Evolutionary conservation across 2,113 vertebrate genomes (phyloP), one percentile per base, ranked within the genome.

Genomic region (Hucho hucho): DNA sequence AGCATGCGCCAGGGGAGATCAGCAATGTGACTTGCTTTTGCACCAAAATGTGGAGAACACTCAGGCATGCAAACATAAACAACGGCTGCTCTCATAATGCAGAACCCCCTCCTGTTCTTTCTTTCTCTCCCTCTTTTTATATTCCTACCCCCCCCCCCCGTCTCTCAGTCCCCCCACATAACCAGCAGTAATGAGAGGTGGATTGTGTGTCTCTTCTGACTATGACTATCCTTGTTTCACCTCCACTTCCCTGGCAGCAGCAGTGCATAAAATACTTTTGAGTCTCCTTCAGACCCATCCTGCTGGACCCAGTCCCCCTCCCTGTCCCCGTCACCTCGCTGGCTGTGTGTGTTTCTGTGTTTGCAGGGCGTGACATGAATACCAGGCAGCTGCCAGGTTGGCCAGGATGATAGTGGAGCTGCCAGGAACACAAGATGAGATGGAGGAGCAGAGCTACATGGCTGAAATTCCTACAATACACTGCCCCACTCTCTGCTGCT

Each of bases 31-130:
- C 58, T 9, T 26, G 13, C 24, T 6, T 46, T 71, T 56, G 49
- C 11, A 24, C 46, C 4, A 71, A 49, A 53, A n/a, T 16, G 12
- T 43, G 61, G 59, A 24, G 58, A 61, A 61, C n/a, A 22, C 58
- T 61, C 20, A 61, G n/a, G 58, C 9, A 22, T 22, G 7, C 58
- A 59, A 59, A 59, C 73, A 68, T n/a, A 68, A 68, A 75, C 47
- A 58, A 32, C 64, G 28, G 28, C 64, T 59, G 73, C 64, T 66
- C 64, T 64, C 73, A 67, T 20, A 58, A 75, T 75, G 73, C 73
- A 68, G 3, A 18, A 58, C 4, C 37, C 37, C 37, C 37, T 13
- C 73, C 43, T 18, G 49, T 53, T 9, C 29, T 16, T 18, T 24
- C 61, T 20, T 24, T 47, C 22, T 46, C 72, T 22, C 29, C 25